Evolutionary conservation across 2,113 vertebrate genomes (phyloP).

Genomic region (Psilopogon haemacephalus): DNA sequence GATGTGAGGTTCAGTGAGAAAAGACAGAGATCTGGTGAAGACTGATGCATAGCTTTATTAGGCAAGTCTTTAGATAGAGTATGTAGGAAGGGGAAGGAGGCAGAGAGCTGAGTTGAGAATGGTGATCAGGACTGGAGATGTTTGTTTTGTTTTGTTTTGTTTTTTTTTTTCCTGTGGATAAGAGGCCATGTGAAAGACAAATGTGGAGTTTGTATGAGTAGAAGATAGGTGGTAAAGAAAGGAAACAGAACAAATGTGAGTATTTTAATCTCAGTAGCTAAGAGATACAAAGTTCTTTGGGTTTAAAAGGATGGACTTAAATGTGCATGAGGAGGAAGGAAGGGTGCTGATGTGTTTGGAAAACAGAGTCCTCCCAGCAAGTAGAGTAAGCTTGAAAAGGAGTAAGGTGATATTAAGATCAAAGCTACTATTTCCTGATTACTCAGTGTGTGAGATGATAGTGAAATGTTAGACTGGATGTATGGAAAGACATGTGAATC

Average conservation of each 20-base stretch:
- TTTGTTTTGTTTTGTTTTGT: no score
- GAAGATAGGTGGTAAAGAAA: background rate
- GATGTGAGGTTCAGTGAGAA: background rate
- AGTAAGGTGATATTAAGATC: background rate
- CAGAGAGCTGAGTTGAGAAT: background rate
- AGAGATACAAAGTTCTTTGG: background rate
- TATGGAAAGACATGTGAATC: background rate
- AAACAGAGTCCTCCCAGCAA: background rate
- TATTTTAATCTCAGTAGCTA: background rate
- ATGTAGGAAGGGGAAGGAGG: background rate
- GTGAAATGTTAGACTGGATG: background rate
- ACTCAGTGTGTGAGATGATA: background rate
- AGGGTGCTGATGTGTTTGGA: background rate
- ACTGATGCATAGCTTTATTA: background rate
- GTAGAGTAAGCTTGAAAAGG: background rate
- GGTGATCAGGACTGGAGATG: background rate
- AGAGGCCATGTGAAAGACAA: background rate
- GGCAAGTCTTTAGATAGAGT: background rate
- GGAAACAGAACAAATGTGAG: background rate
- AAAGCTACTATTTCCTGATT: constrained; percentile 3
- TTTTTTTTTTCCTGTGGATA: background rate
- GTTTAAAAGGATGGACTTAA: background rate
- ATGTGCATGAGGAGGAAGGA: background rate
- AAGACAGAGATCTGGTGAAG: background rate
- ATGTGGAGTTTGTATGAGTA: background rate